Base-by-base conservation (phyloP, 1,140 invertebrate genomes). In the Brachystomella parvula region DNA sequence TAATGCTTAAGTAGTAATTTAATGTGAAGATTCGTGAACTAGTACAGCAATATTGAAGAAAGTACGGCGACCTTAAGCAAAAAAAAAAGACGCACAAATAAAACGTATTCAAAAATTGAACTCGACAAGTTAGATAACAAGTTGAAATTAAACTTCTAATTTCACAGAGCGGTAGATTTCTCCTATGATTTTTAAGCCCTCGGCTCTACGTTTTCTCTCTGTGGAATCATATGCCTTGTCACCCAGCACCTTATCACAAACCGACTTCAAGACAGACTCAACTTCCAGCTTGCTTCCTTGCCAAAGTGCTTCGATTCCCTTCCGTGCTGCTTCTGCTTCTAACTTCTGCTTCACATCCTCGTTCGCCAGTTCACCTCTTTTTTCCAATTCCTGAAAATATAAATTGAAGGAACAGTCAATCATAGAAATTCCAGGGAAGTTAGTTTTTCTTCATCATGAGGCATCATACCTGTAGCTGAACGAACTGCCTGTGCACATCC, bases 221-320 rank as follows among this genome's bases (percentile, higher is more conserved):
- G 47, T 12, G 31, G 66, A 69, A 28, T 66, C 64, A 24, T 28
- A 2, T 28, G 12, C 30, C 2, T 31, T 17, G 30, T 73, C 69
- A 12, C 59, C 56, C 15, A 67, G 58, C 1, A 70, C 65, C 35
- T 66, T 63, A 60, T 73, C 72, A 68, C 72, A 73, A 39, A 73
- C 72, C 29, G 49, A 61, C 3, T 67, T 61, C 30, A 73, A 58
- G 17, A 73, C 72, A 32, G 66, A 69, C 30, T 73, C 72, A 1
- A 73, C 69, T 71, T 73, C 72, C 30, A 73, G 47, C 64, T 73
- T 73, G 29, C 67, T 67, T 32, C 69, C 69, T 69, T 73, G 66
- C 72, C 72, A 73, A 32, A 73, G 53, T 15, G 72, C 72, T 33
- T 67, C 64, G 28, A 70, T 69, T 31, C 72, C 72, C 29, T 69